Conservation (phyloP, 2,113 vertebrate genomes). For the Australoheros scitulus region DNA sequence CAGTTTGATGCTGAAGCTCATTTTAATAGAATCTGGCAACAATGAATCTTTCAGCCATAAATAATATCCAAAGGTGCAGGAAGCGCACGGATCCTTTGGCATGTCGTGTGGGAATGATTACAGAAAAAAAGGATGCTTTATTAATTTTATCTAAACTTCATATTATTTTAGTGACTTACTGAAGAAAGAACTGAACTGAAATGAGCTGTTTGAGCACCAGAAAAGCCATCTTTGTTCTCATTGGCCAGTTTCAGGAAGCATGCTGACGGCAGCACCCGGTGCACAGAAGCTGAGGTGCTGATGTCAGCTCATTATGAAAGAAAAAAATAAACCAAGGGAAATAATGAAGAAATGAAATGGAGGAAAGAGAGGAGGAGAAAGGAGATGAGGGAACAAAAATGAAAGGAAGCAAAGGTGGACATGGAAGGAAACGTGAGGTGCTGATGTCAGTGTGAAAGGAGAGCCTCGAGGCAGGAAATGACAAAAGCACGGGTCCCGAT, state of each 20-base stretch:
- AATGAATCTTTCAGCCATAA: background rate
- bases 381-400: background rate
- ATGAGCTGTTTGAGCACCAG: background rate
- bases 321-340: background rate
- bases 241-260: background rate
- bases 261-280: background rate
- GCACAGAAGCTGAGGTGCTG: background rate
- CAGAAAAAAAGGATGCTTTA: background rate
- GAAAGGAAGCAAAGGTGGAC: background rate
- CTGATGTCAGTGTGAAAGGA: background rate
- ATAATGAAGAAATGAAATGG: background rate
- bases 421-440: background rate
- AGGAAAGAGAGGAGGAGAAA: background rate
- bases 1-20: background rate
- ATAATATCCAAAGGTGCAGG: background rate
- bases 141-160: too few relatives aligned
- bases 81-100: background rate
- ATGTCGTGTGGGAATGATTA: too few relatives aligned
- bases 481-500: too few relatives aligned
- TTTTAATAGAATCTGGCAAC: background rate
- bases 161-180: too few relatives aligned
- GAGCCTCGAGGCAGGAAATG: too few relatives aligned
- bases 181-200: too few relatives aligned
- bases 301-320: too few relatives aligned
- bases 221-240: background rate